Evolutionary conservation across 1,140 invertebrate genomes (phyloP), one percentile per base, ranked within the genome.

Genomic region (Microplitis mediator): DNA sequence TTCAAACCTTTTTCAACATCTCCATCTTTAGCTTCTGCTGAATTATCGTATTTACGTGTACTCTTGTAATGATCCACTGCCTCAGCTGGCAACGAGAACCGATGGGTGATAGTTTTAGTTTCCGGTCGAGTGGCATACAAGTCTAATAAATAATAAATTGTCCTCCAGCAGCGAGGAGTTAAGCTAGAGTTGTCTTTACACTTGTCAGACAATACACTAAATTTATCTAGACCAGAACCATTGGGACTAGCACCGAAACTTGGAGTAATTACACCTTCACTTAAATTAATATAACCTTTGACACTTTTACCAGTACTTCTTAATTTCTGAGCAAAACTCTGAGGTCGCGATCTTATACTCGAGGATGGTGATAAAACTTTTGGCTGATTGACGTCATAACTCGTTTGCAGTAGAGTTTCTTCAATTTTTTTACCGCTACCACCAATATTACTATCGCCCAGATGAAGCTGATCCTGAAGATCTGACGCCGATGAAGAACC

Each of bases 51-150:
- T 51, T 85, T 86, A 14, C 78, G 81, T 0, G 71, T 74, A 4
- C 79, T 74, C 68, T 86, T 87, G 16, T 82, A 84, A 69, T 86
- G 78, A 11, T 86, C 85, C 0, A 78, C 75, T 0, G 79, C 75
- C 4, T 88, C 86, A 1, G 81, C 83, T 0, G 87, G 85, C 36
- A 88, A 78, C 0, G 86, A 88, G 61, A 88, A 87, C 69, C 88
- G 85, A 75, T 91, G 90, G 14, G 88, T 90, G 11, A 98, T 93
- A 0, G 95, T 98, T 85, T 98, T 97, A 0, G 95, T 95, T 81
- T 98, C 96, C 0, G 97, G 96, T 90, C 96, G 95, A 14, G 94
- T 96, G 3, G 96, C 95, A 82, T 99, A 98, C 23, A 98, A 86
- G 80, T 98, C 95, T 45, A 99, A 85, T 14, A 98, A 88, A 84